Evolutionary conservation across 1,140 invertebrate genomes (phyloP).

Genomic region (Chlorops oryzae): DNA sequence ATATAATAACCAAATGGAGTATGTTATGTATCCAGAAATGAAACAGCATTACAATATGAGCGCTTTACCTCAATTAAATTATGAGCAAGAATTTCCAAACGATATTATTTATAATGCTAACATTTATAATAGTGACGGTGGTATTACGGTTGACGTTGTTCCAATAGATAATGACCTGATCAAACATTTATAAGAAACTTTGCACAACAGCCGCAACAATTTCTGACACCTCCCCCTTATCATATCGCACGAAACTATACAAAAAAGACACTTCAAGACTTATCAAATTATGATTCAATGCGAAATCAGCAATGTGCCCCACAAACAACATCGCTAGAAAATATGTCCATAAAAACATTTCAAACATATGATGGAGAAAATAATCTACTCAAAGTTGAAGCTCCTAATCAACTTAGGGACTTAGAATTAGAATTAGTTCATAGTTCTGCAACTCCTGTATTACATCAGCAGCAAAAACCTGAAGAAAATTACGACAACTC

Average conservation of each 20-base stretch:
- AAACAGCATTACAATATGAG: too few relatives aligned
- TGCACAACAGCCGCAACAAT: conserved; percentile 6
- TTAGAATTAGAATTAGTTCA: neutral
- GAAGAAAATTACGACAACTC: neutral
- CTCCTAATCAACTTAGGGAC: neutral
- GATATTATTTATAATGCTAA: neutral
- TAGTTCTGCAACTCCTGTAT: neutral
- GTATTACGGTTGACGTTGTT: neutral
- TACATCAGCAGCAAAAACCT: neutral
- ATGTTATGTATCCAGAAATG: too few relatives aligned
- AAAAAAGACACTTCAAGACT: conserved; percentile 55
- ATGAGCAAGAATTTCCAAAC: too few relatives aligned
- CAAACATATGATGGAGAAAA: too few relatives aligned
- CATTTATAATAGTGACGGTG: neutral
- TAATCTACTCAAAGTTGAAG: neutral
- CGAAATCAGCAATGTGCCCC: conserved; percentile 25
- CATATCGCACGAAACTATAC: conserved; percentile 64
- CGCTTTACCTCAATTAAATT: too few relatives aligned
- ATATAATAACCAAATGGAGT: too few relatives aligned
- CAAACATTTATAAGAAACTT: neutral
- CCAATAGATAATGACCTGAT: neutral
- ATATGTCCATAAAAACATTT: too few relatives aligned
- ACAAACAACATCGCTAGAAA: too few relatives aligned
- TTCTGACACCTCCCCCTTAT: conserved; percentile 57
- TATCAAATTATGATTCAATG: conserved; percentile 37